Conservation (phyloP, 2,113 vertebrate genomes). For the Halcyon senegalensis region DNA sequence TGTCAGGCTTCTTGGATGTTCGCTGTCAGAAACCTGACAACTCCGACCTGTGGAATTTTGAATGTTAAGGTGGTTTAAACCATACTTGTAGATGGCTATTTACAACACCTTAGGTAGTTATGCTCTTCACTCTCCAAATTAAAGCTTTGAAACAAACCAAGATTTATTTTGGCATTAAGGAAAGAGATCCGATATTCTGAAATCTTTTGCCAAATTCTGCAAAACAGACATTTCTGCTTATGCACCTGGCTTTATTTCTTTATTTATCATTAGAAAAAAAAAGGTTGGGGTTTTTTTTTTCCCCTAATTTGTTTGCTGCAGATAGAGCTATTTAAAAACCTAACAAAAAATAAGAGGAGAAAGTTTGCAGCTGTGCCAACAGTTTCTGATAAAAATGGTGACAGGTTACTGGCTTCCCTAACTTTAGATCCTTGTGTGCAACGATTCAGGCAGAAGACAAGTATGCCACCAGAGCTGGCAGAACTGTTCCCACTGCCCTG, state of each 20-base stretch:
- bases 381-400: background rate
- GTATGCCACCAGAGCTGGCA: background rate
- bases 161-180: no score
- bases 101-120: background rate
- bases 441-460: no score
- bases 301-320: background rate
- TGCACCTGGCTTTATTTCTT: background rate
- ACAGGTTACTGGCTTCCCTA: background rate
- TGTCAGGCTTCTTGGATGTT: background rate
- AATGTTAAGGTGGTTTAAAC: background rate
- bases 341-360: background rate
- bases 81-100: background rate
- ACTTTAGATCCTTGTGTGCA: background rate
- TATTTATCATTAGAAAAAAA: background rate
- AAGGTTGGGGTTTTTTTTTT: background rate
- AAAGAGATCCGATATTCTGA: background rate
- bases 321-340: background rate
- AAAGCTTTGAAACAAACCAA: background rate
- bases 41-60: background rate
- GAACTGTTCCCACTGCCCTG: no score
- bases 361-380: background rate
- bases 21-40: background rate
- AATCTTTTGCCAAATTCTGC: background rate
- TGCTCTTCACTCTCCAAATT: background rate
- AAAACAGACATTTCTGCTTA: background rate